phyloP scores from a whole-genome alignment of 53 echinoderm and acorn worm species.

The Paracentrotus lividus region DNA sequence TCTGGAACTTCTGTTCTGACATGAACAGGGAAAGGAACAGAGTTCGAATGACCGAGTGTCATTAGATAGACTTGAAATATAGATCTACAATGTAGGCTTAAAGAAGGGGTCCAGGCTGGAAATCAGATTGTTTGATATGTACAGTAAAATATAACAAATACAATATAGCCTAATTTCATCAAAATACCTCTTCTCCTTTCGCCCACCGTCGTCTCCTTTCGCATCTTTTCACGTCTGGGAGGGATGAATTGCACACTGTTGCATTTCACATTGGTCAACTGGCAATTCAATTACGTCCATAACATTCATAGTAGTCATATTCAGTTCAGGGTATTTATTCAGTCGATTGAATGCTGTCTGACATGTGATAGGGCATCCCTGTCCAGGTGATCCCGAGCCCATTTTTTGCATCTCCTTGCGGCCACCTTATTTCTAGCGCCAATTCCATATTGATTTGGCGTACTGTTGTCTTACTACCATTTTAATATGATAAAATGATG shows the following conservation, averaged over 20 bases:
- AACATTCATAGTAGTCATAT: conserved; percentile 51
- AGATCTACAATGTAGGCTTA: too few relatives aligned
- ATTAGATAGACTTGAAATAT: too few relatives aligned
- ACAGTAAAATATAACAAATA: too few relatives aligned
- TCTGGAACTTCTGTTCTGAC: too few relatives aligned
- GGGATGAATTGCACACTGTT: conserved; percentile 5
- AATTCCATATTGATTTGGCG: background rate
- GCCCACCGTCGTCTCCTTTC: background rate
- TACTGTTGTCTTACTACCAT: too few relatives aligned
- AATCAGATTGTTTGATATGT: too few relatives aligned
- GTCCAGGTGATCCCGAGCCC: background rate
- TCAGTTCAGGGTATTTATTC: conserved; percentile 46
- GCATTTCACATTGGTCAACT: conserved; percentile 14
- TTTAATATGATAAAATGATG: too few relatives aligned
- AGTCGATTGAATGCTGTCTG: background rate
- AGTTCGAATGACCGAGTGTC: too few relatives aligned
- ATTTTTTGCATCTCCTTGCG: background rate
- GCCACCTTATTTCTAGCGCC: background rate
- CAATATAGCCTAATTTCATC: too few relatives aligned
- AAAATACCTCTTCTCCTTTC: background rate
- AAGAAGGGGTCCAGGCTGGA: too few relatives aligned
- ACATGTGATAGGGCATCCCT: conserved; percentile 11
- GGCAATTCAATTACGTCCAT: conserved; percentile 31
- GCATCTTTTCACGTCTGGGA: background rate
- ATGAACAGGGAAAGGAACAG: too few relatives aligned